Evolutionary conservation across 2,113 vertebrate species (phyloP), one percentile per base, ranked within the genome.

Genomic region (Sciurus niger): DNA sequence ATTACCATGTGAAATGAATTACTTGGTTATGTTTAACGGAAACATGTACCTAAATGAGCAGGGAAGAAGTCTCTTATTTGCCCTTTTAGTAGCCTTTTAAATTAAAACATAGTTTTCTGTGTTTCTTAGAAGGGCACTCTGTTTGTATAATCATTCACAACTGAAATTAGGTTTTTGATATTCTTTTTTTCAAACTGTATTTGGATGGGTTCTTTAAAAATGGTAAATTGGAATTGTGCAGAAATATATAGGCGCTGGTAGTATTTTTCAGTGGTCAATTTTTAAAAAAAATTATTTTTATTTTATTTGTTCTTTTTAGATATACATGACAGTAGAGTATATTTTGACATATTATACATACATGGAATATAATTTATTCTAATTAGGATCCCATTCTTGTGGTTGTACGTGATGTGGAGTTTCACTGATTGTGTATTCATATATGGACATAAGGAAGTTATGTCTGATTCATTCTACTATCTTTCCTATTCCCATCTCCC

Each of bases 1-100:
- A 88, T 79, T 93, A 32, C 18, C 78, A n/a, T 95, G 63, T 67
- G 63, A 84, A 73, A 58, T 94, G 32, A 53, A 60, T 70, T 89
- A 70, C 18, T 83, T 14, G 67, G 40, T 89, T 73, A 67, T 77
- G 25, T 87, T 48, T 85, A 89, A 70, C 3, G 63, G 46, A 72
- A 84, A n/a, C 20, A 43, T 63, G 40, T 92, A 94, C 34, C 40
- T 63, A 94, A 60, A 68, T 46, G 34, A 17, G 89, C 40, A 82
- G 51, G 80, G 76, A 79, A 72, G 83, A 89, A 80, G 34, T 25
- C 10, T 80, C 22, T 68, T 53, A 55, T 70, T 79, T 89, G 55
- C 1, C 32, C 40, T 7, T 53, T 78, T 40, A 60, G 32, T 17
- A 37, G 11, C 68, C 16, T 89, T 92, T 80, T 24, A 84, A 83